A percentile compares a stretch with the other conserved stretches of the same genome.
These are phyloP conservation scores for Oxyscelio sp. DNA, from an alignment of 2,888 invertebrate genomes.

Conservation along the genomic window DNA sequence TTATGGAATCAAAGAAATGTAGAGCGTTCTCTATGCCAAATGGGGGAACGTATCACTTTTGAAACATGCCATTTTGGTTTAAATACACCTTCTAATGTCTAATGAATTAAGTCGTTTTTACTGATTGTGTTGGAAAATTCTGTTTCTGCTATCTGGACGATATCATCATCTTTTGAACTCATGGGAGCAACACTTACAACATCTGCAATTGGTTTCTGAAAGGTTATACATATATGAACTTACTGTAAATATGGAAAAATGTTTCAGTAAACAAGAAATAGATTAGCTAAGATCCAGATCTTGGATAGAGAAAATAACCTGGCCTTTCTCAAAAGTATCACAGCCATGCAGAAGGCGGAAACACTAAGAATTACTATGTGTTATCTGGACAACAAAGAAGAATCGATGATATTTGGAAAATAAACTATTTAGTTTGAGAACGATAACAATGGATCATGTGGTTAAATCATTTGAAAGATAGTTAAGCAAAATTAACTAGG, in stretches of 20 bases:
- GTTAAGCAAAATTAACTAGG: slow-evolving; percentile 11
- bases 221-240: slow-evolving; percentile 60
- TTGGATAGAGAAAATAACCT: neutral
- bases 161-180: neutral
- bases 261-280: slow-evolving; percentile 72
- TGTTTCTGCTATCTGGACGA: too few species aligned
- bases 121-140: too few species aligned
- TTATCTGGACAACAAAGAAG: slow-evolving; percentile 44
- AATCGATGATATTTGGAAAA: slow-evolving; percentile 54
- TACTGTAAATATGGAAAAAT: slow-evolving; percentile 52
- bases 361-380: slow-evolving; percentile 24
- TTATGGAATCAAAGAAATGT: neutral
- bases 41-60: slow-evolving; percentile 79
- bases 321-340: slow-evolving; percentile 52
- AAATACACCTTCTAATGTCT: slow-evolving; percentile 81
- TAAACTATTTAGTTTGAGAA: neutral
- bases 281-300: slow-evolving; percentile 77
- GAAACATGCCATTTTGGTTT: slow-evolving; percentile 80
- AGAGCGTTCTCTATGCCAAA: slow-evolving; percentile 81
- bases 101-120: slow-evolving; percentile 73
- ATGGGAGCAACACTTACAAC: slow-evolving; percentile 66
- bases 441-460: slow-evolving; percentile 26
- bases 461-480: slow-evolving; percentile 7
- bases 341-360: too few species aligned
- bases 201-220: slow-evolving; percentile 71